Evolutionary conservation across 2,113 vertebrate genomes (phyloP).

Genomic region (Thryonomys swinderianus): DNA sequence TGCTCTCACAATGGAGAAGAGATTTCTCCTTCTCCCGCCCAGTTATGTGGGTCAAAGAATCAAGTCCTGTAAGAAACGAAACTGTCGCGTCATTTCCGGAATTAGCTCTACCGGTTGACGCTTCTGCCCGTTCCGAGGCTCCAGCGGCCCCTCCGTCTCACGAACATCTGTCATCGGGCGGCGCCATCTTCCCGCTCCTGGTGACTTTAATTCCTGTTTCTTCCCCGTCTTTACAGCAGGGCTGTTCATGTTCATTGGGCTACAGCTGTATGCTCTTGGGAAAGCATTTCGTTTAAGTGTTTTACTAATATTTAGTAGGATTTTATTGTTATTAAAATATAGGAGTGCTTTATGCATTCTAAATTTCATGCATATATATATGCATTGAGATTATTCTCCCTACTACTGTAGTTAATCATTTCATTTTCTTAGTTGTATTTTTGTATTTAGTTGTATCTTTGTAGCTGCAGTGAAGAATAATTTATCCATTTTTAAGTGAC

Average conservation of each 20-base stretch:
- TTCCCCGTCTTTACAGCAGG: background rate
- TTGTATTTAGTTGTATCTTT: background rate
- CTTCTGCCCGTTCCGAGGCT: background rate
- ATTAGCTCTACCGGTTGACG: background rate
- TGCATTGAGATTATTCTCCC: background rate
- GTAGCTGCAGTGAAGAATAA: background rate
- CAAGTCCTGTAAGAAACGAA: background rate
- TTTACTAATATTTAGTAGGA: background rate
- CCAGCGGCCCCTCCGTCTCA: background rate
- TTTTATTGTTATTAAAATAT: background rate
- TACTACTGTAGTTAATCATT: background rate
- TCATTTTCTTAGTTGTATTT: background rate
- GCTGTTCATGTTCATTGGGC: background rate
- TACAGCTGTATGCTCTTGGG: background rate
- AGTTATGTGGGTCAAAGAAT: background rate
- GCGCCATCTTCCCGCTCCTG: background rate
- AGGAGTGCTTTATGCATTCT: background rate
- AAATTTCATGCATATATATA: background rate
- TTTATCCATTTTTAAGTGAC: background rate
- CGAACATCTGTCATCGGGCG: background rate
- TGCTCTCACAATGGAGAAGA: background rate
- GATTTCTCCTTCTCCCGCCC: background rate
- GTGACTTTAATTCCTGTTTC: background rate
- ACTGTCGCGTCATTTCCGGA: background rate
- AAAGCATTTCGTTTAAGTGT: background rate